Percentiles rank a stretch among this genome's conserved stretches.
These are phyloP conservation scores for Novumbra hubbsi DNA, from an alignment of 2,797 vertebrate genomes.

Conservation along the genomic window DNA sequence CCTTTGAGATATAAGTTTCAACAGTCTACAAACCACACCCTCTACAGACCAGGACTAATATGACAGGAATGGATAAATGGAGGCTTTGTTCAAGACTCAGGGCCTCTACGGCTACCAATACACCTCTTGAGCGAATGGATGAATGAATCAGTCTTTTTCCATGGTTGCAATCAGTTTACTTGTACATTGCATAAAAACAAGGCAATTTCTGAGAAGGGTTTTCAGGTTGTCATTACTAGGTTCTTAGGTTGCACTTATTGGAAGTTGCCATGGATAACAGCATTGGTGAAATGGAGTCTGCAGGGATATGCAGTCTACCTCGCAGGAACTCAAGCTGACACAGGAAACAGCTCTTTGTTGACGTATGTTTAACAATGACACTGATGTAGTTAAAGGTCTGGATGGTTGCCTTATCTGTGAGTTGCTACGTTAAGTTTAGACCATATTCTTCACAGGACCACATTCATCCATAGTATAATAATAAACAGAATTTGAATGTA, in stretches of 20 bases:
- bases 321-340: conserved; percentile 2
- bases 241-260: no score
- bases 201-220: no score
- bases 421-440: no score
- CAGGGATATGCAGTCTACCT: background rate
- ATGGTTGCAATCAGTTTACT: background rate
- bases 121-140: conserved; percentile 1
- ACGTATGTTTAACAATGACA: conserved; percentile 8
- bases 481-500: no score
- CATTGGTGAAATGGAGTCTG: no score
- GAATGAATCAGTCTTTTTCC: conserved; percentile 30
- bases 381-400: background rate
- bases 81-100: conserved; percentile 54
- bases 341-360: conserved; percentile 1
- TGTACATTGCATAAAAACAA: background rate
- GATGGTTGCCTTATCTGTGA: background rate
- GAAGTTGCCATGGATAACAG: no score
- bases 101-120: conserved; percentile 25
- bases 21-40: conserved; percentile 12
- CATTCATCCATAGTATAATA: no score
- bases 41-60: conserved; percentile 33
- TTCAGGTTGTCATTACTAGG: no score
- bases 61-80: conserved; percentile 50
- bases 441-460: no score
- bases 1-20: conserved; percentile 1